Evolutionary conservation across 1,140 invertebrate genomes (phyloP).

Genomic region (Linepithema humile): DNA sequence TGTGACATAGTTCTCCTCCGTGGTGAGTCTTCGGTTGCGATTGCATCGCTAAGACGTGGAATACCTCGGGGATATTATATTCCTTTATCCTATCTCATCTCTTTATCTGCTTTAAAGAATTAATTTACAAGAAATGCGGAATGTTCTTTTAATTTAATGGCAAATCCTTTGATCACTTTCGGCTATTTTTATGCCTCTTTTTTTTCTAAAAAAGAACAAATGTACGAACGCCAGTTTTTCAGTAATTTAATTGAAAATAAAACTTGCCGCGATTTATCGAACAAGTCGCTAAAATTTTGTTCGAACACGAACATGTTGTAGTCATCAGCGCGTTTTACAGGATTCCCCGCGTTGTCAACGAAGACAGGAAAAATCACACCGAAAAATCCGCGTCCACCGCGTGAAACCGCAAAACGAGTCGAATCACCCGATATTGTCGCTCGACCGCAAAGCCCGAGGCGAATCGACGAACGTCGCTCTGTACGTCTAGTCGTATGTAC

Average conservation of each 20-base stretch:
- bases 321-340: background rate
- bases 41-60: background rate
- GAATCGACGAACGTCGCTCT: constrained; percentile 10
- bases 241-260: too few species aligned
- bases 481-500: background rate
- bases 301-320: background rate
- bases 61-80: constrained; percentile 17
- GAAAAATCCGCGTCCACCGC: background rate
- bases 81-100: constrained; percentile 3
- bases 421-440: constrained; percentile 15
- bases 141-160: background rate
- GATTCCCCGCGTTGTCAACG: background rate
- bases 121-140: background rate
- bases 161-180: background rate
- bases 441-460: background rate
- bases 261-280: too few species aligned
- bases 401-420: background rate
- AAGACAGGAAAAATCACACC: background rate
- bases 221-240: background rate
- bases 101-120: background rate
- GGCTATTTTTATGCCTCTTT: too few species aligned
- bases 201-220: background rate
- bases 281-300: too few species aligned
- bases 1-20: constrained; percentile 5
- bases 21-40: background rate